These are phyloP conservation scores for Maniola jurtina DNA, from an alignment of 1,140 invertebrate species.

Conservation along the genomic window DNA sequence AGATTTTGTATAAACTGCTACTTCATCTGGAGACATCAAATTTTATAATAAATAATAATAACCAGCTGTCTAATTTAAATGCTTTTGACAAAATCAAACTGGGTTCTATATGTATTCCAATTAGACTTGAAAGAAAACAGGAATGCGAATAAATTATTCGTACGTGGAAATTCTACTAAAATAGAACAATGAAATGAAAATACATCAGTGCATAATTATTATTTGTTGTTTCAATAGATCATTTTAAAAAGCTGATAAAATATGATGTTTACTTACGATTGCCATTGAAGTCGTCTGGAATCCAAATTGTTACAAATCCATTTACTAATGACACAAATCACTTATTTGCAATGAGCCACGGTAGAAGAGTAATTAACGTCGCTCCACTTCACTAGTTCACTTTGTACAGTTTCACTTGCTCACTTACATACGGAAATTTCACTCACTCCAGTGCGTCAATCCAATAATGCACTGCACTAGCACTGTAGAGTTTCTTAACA, in stretches of 20 bases:
- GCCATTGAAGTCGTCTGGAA: constrained; percentile 55
- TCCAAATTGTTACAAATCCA: constrained; percentile 64
- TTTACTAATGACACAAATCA: constrained; percentile 64
- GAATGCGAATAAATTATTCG: too few relatives aligned
- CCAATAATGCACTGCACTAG: constrained; percentile 39
- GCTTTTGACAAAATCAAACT: too few relatives aligned
- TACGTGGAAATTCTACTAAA: not conserved
- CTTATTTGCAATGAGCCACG: constrained; percentile 57
- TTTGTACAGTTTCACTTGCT: not conserved
- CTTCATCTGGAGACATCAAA: too few relatives aligned
- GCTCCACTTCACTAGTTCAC: constrained; percentile 42
- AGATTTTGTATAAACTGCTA: too few relatives aligned
- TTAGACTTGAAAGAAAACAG: too few relatives aligned
- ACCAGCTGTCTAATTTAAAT: too few relatives aligned
- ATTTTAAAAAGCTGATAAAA: not conserved
- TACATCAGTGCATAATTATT: not conserved
- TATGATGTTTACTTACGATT: constrained; percentile 53
- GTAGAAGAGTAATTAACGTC: constrained; percentile 41
- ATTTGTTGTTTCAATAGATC: not conserved
- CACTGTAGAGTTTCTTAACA: constrained; percentile 28
- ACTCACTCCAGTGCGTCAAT: constrained; percentile 40
- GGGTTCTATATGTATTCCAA: too few relatives aligned
- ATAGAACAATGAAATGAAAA: not conserved
- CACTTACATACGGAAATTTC: constrained; percentile 49
- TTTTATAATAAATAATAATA: too few relatives aligned